phyloP scores from a whole-genome alignment of 2,113 vertebrate species.

The Rattus norvegicus region DNA sequence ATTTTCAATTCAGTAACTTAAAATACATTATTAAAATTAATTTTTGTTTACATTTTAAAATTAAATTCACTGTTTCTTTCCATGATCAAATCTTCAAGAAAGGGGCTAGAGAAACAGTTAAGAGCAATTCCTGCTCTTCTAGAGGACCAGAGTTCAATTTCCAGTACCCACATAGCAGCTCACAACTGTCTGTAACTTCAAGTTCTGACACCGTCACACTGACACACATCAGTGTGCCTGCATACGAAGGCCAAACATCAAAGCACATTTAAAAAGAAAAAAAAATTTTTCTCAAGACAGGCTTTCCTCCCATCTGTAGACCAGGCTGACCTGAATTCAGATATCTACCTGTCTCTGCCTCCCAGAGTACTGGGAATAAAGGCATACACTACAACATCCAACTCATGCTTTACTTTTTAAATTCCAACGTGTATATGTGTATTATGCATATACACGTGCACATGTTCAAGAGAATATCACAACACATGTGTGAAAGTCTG shows the following conservation, averaged over 20 bases:
- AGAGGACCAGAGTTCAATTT: too few relatives aligned
- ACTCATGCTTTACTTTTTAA: background rate
- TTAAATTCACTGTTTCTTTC: background rate
- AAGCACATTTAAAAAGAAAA: too few relatives aligned
- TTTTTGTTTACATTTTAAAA: background rate
- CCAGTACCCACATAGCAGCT: too few relatives aligned
- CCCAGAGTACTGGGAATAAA: background rate
- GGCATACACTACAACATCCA: background rate
- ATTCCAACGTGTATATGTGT: background rate
- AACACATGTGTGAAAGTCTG: background rate
- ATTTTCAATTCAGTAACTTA: constrained; percentile 16
- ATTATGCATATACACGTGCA: background rate
- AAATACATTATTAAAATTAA: constrained; percentile 23
- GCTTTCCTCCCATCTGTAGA: background rate
- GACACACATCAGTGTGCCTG: too few relatives aligned
- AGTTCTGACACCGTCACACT: too few relatives aligned
- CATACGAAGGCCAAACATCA: too few relatives aligned
- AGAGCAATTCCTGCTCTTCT: too few relatives aligned
- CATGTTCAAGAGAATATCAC: background rate
- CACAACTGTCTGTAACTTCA: too few relatives aligned
- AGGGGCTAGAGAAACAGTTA: too few relatives aligned
- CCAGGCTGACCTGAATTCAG: background rate
- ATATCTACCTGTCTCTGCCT: background rate
- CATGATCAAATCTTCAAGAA: background rate
- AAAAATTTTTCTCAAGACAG: background rate